Evolutionary conservation across 2,113 vertebrate genomes (phyloP).

Genomic region (Upupa epops): DNA sequence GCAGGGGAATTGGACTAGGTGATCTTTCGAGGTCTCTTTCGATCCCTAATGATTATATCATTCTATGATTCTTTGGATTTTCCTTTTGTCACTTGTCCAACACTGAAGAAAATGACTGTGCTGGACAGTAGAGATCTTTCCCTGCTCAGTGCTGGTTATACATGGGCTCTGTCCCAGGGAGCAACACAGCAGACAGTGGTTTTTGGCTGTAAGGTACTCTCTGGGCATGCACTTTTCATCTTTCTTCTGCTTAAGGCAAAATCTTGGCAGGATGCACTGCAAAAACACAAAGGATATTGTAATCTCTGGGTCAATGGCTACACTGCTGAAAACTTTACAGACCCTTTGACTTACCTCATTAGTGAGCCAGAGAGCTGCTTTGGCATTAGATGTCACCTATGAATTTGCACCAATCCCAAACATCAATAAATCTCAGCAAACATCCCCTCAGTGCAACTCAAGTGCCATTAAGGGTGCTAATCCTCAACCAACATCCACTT

Average conservation of each 20-base stretch:
- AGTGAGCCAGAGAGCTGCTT: slow-evolving; percentile 25
- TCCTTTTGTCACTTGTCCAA: neutral
- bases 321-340: slow-evolving; percentile 28
- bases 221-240: slow-evolving; percentile 28
- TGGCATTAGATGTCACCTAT: slow-evolving; percentile 51
- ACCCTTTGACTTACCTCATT: slow-evolving; percentile 56
- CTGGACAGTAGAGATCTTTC: neutral
- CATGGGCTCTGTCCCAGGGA: neutral
- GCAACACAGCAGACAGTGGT: neutral
- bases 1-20: too few species aligned
- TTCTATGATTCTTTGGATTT: neutral
- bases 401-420: slow-evolving; percentile 12
- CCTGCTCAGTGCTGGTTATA: neutral
- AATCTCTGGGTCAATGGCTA: slow-evolving; percentile 52
- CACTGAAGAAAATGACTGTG: neutral
- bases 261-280: slow-evolving; percentile 35
- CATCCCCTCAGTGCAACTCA: neutral
- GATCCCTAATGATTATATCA: too few species aligned
- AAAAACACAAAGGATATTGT: slow-evolving; percentile 66
- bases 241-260: neutral
- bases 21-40: too few species aligned
- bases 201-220: slow-evolving; percentile 15
- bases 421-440: slow-evolving; percentile 43
- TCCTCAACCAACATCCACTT: slow-evolving; percentile 27
- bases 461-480: slow-evolving; percentile 35